Percentiles rank a stretch among this genome's conserved stretches.
phyloP scores from a whole-genome alignment of 2,113 vertebrate genomes.

The Chaetorhynchus papuensis region DNA sequence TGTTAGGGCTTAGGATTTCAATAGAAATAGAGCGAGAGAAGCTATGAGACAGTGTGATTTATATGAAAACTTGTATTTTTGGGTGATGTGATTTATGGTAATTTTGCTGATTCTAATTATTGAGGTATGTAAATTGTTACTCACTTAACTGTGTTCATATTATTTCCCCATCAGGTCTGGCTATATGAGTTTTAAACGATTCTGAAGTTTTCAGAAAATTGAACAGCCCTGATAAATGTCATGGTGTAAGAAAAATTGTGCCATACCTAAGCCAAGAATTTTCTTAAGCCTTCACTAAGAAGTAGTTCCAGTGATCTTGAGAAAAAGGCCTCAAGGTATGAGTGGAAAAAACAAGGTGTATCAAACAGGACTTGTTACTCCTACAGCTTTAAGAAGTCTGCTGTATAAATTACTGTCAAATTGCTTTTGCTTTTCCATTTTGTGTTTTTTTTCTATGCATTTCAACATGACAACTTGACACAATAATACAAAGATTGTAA shows the following conservation, averaged over 20 bases:
- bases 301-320: not conserved
- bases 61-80: not conserved
- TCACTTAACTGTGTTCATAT: not conserved
- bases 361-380: not conserved
- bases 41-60: not conserved
- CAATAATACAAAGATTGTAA: not conserved
- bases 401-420: slow-evolving; percentile 15
- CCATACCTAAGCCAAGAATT: not conserved
- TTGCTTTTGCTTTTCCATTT: not conserved
- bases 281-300: not conserved
- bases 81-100: not conserved
- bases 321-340: not conserved
- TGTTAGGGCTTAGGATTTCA: not conserved
- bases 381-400: not conserved
- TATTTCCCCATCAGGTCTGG: not conserved
- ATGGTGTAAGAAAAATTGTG: not conserved
- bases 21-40: not conserved
- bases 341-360: not conserved
- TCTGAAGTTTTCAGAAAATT: not conserved
- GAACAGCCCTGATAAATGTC: not conserved
- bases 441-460: not conserved
- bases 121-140: not conserved
- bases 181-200: not conserved
- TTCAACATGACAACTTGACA: not conserved
- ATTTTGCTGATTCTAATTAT: not conserved